Evolutionary conservation across 2,797 vertebrate genomes (phyloP), one percentile per base, ranked within the genome.

Genomic region (Falco rusticolus): DNA sequence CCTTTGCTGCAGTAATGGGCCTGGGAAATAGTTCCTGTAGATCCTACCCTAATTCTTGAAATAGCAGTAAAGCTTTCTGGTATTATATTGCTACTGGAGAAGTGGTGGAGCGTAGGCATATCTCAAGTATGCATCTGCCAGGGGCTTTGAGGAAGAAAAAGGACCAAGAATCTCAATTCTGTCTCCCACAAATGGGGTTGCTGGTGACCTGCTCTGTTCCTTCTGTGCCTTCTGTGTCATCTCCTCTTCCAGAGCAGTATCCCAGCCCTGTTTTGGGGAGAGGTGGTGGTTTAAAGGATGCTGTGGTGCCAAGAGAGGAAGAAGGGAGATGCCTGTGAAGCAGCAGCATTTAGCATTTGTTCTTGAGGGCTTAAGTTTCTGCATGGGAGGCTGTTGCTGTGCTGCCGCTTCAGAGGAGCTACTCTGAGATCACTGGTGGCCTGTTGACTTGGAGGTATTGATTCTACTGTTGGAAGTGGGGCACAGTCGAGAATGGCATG

Each of bases 11-110:
- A 11, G 45, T 69, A 43, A 78, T 47, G 63, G 72, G 71, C 74
- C 82, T 92, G 84, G 77, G 91, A 88, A 93, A 78, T 39, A 41
- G 72, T 68, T 93, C 34, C 31, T 81, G 21, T 12, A 63, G 94
- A 71, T 88, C 93, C 91, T 84, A 11, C 94, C 87, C 80, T 78
- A 77, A 90, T 94, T 93, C 91, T 56, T 90, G 91, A 87, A 60
- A 85, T 94, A 6, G 6, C 29, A 8, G 53, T 29, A 31, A 61
- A 78, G 76, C 76, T 89, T 31, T 57, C 48, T 66, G 86, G 78
- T 45, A 5, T 87, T 77, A 33, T 9, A 12, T 71, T 91, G 64
- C 82, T 86, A 0, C 70, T 90, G 74, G 60, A 79, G 90, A 68
- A 78, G 77, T 41, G 59, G 37, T 28, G 28, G 54, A 76, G 88